Evolutionary conservation across 2,888 invertebrate genomes (phyloP).

Genomic region (Hypomecis atomaria): DNA sequence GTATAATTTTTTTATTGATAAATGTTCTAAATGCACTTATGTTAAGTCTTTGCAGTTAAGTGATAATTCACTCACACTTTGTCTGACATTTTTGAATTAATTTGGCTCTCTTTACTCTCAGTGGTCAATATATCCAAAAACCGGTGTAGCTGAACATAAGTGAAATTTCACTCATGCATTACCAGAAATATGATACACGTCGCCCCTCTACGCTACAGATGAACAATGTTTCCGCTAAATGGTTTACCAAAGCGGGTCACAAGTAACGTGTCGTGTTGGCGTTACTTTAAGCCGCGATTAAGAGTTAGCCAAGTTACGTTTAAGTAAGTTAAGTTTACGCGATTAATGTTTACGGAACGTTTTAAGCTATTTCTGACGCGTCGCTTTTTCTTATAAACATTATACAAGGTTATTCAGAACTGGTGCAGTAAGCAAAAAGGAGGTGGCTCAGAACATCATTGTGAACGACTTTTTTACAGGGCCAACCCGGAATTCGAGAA

Average conservation of each 20-base stretch:
- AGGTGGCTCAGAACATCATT: too few relatives aligned
- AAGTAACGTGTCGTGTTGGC: constrained; percentile 8
- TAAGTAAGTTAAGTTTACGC: constrained; percentile 13
- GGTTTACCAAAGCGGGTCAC: constrained; percentile 13
- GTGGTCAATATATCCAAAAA: too few relatives aligned
- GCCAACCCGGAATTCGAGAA: too few relatives aligned
- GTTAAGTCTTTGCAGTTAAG: too few relatives aligned
- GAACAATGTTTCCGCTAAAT: constrained; percentile 7
- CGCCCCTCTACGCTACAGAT: neutral
- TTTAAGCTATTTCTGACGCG: neutral
- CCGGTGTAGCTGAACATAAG: neutral
- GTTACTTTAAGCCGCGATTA: constrained; percentile 17
- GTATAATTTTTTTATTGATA: too few relatives aligned
- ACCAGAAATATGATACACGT: neutral
- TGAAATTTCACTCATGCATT: neutral
- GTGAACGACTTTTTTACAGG: too few relatives aligned
- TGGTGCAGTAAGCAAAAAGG: too few relatives aligned
- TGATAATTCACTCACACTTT: too few relatives aligned
- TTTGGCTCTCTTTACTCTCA: too few relatives aligned
- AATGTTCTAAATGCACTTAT: too few relatives aligned
- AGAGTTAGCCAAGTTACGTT: constrained; percentile 11
- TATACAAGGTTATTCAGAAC: neutral
- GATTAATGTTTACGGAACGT: neutral
- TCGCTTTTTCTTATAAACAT: neutral
- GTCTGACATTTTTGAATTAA: too few relatives aligned